Percentiles rank a stretch among this genome's conserved stretches.
These are phyloP conservation scores for Regulus satrapa DNA, from an alignment of 2,113 vertebrate genomes.

Conservation along the genomic window DNA sequence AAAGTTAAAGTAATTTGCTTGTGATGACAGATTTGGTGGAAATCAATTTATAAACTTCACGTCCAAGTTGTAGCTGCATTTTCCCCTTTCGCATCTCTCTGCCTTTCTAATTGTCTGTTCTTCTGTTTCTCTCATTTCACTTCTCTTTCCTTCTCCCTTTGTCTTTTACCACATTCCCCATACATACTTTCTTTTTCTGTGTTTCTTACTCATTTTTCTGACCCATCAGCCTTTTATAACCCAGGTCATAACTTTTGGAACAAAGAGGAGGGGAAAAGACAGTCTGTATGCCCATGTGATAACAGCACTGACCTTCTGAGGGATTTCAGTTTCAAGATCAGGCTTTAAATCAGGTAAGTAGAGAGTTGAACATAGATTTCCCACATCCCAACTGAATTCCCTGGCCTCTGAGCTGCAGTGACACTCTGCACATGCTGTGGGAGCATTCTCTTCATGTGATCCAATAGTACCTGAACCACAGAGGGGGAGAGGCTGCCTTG, in stretches of 20 bases:
- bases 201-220: slow-evolving; percentile 30
- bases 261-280: slow-evolving; percentile 56
- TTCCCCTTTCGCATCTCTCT: slow-evolving; percentile 33
- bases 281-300: slow-evolving; percentile 52
- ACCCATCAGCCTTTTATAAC: slow-evolving; percentile 43
- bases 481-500: neutral
- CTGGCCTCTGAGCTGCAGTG: neutral
- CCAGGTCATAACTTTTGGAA: slow-evolving; percentile 59
- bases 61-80: neutral
- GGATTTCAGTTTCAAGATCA: slow-evolving; percentile 54
- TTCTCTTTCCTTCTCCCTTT: neutral
- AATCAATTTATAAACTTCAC: neutral
- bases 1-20: neutral
- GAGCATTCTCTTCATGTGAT: neutral
- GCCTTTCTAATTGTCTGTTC: slow-evolving; percentile 50
- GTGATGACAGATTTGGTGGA: neutral
- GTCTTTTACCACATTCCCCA: neutral
- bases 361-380: slow-evolving; percentile 51
- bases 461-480: neutral
- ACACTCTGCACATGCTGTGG: neutral
- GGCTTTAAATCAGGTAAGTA: slow-evolving; percentile 63
- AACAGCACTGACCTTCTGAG: slow-evolving; percentile 50
- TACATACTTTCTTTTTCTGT: neutral
- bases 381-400: slow-evolving; percentile 37
- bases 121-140: slow-evolving; percentile 38